Conservation (phyloP, 2,113 vertebrate species). For the Connochaetes taurinus region DNA sequence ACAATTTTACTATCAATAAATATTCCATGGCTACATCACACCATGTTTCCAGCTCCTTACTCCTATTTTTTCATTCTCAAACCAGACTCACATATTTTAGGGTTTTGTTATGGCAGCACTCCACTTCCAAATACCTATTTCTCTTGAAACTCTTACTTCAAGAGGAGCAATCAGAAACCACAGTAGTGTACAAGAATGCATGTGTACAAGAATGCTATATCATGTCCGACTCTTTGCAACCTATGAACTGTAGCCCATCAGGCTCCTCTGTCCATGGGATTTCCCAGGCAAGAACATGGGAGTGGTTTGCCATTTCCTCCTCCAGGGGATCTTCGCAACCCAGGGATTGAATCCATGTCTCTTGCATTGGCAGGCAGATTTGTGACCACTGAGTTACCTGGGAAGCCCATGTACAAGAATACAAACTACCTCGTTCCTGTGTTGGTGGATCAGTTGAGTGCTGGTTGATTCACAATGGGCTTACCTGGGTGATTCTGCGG, state of each 20-base stretch:
- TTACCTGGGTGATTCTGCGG: not conserved
- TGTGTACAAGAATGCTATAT: not conserved
- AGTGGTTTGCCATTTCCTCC: not conserved
- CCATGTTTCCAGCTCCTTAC: not conserved
- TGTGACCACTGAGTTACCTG: not conserved
- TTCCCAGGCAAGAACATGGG: not conserved
- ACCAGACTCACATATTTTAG: not conserved
- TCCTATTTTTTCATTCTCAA: not conserved
- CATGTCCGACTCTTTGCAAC: not conserved
- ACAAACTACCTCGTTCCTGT: not conserved
- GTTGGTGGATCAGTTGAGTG: not conserved
- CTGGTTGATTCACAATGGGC: not conserved
- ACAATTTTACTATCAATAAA: not conserved
- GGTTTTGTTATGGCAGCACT: not conserved
- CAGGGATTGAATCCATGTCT: not conserved
- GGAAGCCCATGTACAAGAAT: not conserved
- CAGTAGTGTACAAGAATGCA: too few relatives aligned
- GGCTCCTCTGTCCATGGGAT: not conserved
- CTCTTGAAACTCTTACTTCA: not conserved
- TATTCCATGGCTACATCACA: not conserved
- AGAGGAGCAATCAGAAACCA: not conserved
- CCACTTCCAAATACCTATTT: not conserved
- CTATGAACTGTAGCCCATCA: not conserved
- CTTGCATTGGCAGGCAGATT: not conserved
- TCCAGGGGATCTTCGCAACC: not conserved